Evolutionary conservation across 53 echinoderm and acorn worm genomes (phyloP).

Genomic region (Crossaster papposus): DNA sequence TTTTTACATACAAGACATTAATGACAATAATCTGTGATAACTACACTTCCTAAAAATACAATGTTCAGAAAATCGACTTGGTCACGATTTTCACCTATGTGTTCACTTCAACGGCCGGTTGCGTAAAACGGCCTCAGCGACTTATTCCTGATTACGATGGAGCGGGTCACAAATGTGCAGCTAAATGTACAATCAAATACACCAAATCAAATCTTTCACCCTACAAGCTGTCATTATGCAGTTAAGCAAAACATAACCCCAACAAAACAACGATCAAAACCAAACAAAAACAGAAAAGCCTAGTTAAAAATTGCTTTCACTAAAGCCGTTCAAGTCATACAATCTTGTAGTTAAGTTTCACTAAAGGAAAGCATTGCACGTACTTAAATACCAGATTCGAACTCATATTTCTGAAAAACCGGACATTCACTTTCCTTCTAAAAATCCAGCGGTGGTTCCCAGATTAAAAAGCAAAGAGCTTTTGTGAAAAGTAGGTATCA

Average conservation of each 20-base stretch:
- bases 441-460: not conserved
- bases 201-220: not conserved
- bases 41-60: too few relatives aligned
- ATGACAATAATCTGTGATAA: too few relatives aligned
- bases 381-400: not conserved
- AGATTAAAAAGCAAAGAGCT: not conserved
- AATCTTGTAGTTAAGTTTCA: not conserved
- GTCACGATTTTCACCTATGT: too few relatives aligned
- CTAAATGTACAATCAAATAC: constrained; percentile 26
- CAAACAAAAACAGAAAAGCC: not conserved
- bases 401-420: not conserved
- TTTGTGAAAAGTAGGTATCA: not conserved
- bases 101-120: too few relatives aligned
- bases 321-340: not conserved
- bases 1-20: too few relatives aligned
- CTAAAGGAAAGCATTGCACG: not conserved
- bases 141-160: too few relatives aligned
- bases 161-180: not conserved
- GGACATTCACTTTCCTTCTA: not conserved
- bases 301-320: not conserved
- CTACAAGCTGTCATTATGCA: not conserved
- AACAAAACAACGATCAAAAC: too few relatives aligned
- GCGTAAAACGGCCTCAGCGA: too few relatives aligned
- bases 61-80: too few relatives aligned
- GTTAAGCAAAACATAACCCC: too few relatives aligned